phyloP scores from a whole-genome alignment of 2,888 invertebrate species.

The Drosophila mulleri region DNA sequence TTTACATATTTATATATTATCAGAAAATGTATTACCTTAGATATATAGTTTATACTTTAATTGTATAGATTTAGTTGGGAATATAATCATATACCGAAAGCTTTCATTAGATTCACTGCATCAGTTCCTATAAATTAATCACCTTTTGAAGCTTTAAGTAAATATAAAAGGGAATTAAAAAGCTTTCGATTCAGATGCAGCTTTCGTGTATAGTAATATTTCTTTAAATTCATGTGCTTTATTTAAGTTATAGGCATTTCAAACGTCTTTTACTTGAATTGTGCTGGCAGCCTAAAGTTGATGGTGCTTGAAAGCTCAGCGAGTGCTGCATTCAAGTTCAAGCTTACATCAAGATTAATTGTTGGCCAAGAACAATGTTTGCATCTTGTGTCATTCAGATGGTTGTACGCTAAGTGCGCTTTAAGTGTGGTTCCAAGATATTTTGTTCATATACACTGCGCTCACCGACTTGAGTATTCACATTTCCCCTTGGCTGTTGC shows the following conservation, averaged over 20 bases:
- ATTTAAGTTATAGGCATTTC: background rate
- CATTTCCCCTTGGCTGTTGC: constrained; percentile 68
- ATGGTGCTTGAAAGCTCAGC: background rate
- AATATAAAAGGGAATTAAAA: too few relatives aligned
- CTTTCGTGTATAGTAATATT: too few relatives aligned
- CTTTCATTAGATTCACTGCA: too few relatives aligned
- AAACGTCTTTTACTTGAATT: background rate
- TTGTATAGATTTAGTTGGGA: rapidly evolving
- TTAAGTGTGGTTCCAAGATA: constrained; percentile 74
- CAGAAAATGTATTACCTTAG: too few relatives aligned
- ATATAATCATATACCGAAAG: background rate
- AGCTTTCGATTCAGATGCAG: too few relatives aligned
- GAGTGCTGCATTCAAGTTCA: background rate
- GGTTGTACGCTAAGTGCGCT: constrained; percentile 55
- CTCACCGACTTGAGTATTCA: constrained; percentile 73
- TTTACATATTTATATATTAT: background rate
- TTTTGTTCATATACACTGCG: constrained; percentile 64
- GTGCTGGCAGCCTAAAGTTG: background rate
- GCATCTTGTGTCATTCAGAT: constrained; percentile 37
- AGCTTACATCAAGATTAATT: constrained; percentile 2
- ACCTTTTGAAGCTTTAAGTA: too few relatives aligned
- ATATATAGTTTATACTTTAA: background rate
- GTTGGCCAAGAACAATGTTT: background rate
- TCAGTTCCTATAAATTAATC: too few relatives aligned
- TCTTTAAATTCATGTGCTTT: too few relatives aligned